Percentiles rank a stretch among this genome's conserved stretches.
Conservation (phyloP, 2,113 vertebrate species). For the Abramis brama region DNA sequence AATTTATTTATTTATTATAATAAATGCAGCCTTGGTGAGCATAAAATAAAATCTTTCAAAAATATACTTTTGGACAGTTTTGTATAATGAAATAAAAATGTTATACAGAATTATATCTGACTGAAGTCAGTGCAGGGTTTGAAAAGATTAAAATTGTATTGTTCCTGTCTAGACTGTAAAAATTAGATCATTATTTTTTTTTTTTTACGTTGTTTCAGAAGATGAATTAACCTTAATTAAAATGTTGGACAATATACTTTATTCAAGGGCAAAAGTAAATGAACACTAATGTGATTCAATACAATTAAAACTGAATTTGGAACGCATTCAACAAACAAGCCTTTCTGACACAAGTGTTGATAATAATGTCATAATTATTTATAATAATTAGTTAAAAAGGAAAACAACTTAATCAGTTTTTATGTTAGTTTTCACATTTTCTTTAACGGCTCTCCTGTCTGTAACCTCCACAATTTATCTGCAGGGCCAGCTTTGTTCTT, state of each 20-base stretch:
- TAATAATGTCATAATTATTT: constrained; percentile 68
- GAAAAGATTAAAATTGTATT: not conserved
- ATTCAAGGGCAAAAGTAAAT: not conserved
- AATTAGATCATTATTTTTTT: constrained; percentile 18
- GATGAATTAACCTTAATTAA: not conserved
- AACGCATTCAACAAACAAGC: constrained; percentile 52
- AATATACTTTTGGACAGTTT: not conserved
- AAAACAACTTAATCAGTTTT: constrained; percentile 72
- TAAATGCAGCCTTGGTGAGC: not conserved
- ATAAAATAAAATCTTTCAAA: not conserved
- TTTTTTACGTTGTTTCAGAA: not conserved
- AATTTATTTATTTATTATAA: not conserved
- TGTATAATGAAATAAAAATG: not conserved
- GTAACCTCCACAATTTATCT: constrained; percentile 58
- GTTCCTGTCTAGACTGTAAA: constrained; percentile 50
- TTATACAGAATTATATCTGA: not conserved
- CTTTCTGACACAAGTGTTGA: constrained; percentile 65
- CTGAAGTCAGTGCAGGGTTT: not conserved
- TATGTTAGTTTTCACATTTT: constrained; percentile 66
- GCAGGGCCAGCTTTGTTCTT: constrained; percentile 72
- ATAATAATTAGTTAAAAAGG: constrained; percentile 74
- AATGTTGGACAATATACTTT: not conserved
- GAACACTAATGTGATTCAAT: not conserved
- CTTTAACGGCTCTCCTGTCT: constrained; percentile 54
- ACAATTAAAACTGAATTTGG: not conserved